Conservation (phyloP, 2,797 vertebrate genomes). For the Propithecus perrieri region DNA sequence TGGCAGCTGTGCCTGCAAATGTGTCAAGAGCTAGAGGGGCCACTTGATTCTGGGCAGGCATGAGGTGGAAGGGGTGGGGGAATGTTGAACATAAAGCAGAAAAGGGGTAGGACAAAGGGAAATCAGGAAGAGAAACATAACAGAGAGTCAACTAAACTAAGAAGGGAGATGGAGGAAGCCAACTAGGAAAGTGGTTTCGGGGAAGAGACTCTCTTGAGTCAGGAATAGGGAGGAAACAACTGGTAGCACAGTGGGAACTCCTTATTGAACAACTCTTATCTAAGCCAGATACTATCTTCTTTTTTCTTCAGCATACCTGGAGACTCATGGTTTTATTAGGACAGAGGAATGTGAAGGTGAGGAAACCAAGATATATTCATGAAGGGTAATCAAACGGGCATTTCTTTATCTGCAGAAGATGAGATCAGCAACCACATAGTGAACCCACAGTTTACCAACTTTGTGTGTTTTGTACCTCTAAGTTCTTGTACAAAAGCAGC, state of each 20-base stretch:
- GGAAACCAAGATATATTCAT: neutral
- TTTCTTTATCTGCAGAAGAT: neutral
- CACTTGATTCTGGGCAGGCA: neutral
- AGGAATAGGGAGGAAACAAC: neutral
- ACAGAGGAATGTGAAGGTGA: neutral
- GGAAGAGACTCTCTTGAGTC: neutral
- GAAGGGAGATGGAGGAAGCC: neutral
- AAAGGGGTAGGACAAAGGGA: neutral
- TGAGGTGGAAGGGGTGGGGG: too few relatives aligned
- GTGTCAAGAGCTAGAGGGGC: neutral
- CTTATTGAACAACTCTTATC: neutral
- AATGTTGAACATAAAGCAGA: neutral
- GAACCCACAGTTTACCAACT: neutral
- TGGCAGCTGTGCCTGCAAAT: neutral
- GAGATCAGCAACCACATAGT: neutral
- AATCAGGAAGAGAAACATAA: too few relatives aligned
- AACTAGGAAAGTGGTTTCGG: fast-evolving
- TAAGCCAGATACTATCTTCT: neutral
- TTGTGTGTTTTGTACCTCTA: neutral
- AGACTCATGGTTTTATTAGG: neutral
- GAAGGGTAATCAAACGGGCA: neutral
- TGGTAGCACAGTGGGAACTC: neutral
- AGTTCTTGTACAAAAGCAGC: neutral
- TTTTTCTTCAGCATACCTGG: neutral
- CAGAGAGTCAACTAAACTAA: neutral